Base-by-base conservation (phyloP, 2,797 vertebrate species). In the Notoglanidium macrostoma region DNA sequence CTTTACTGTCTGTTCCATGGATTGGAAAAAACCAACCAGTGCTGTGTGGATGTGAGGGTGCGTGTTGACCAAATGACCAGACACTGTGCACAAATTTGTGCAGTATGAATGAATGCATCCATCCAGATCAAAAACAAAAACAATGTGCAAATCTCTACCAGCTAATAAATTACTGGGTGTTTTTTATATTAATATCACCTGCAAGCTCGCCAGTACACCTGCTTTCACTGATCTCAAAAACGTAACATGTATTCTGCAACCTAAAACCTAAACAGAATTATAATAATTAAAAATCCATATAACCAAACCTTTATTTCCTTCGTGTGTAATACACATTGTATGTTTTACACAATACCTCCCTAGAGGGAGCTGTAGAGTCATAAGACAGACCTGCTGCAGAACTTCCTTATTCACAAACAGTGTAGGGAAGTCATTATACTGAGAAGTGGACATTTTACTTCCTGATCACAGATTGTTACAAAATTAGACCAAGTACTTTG, bases 291-390 rank as follows among this genome's bases (percentile, higher is more conserved):
- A 67, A 21, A 63, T 21, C 21, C 4, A 83, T 12, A 21, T 49
- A 21, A 49, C 15, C 8, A 21, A 51, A 1, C 14, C 40, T 82
- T 65, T 49, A 68, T 83, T 32, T 8, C 32, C n/a, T 61, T n/a
- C 5, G 54, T 32, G 26, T 77, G 35, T n/a, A 32, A 26, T n/a
- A 49, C 40, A 79, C 19, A 15, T 40, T 35, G 35, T 19, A 46
- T 5, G 1, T 35, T 44, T 81, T 15, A 44, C 49, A 80, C 76
- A 85, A 78, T 83, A 73, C 35, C 14, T 21, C 87, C 77, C 63
- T 51, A 91, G 91, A 87, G 86, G 89, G 91, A 51, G 83, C 90
- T 87, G 68, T 65, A 26, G 83, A 40, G 83, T 59, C 63, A 85
- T 49, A 49, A 83, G n/a, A 79, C 46, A 59, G 57, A 61, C 35